Conservation (phyloP, 2,888 invertebrate species). For the Cyclophora albipunctata region DNA sequence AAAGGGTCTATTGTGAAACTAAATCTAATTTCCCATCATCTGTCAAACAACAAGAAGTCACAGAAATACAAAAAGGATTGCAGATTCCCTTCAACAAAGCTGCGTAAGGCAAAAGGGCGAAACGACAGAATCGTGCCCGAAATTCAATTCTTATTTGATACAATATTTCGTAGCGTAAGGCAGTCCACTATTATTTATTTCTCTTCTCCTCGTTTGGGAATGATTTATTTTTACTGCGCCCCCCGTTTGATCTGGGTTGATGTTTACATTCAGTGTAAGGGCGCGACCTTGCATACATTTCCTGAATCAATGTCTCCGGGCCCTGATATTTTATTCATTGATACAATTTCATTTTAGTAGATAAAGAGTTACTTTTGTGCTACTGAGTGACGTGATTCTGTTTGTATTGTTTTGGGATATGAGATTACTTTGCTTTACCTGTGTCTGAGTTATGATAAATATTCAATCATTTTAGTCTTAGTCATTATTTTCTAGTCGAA, state of each 20-base stretch:
- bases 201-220: conserved; percentile 23
- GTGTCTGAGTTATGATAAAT: too few relatives aligned
- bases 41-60: too few relatives aligned
- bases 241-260: conserved; percentile 11
- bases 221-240: conserved; percentile 28
- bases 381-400: too few relatives aligned
- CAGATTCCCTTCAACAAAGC: background rate
- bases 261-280: conserved; percentile 17
- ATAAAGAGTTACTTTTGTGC: too few relatives aligned
- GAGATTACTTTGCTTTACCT: too few relatives aligned
- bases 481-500: too few relatives aligned
- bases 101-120: conserved; percentile 3
- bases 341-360: background rate
- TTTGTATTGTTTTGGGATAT: too few relatives aligned
- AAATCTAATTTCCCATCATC: too few relatives aligned
- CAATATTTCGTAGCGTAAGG: conserved; percentile 11
- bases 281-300: conserved; percentile 16
- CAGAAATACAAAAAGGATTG: too few relatives aligned
- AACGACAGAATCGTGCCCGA: conserved; percentile 4
- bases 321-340: conserved; percentile 12
- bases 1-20: too few relatives aligned
- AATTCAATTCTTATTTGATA: conserved; percentile 11
- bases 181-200: conserved; percentile 30
- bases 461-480: too few relatives aligned
- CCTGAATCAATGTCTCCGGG: conserved; percentile 14